phyloP scores from a whole-genome alignment of 1,140 invertebrate species.

The Leptinotarsa texana region DNA sequence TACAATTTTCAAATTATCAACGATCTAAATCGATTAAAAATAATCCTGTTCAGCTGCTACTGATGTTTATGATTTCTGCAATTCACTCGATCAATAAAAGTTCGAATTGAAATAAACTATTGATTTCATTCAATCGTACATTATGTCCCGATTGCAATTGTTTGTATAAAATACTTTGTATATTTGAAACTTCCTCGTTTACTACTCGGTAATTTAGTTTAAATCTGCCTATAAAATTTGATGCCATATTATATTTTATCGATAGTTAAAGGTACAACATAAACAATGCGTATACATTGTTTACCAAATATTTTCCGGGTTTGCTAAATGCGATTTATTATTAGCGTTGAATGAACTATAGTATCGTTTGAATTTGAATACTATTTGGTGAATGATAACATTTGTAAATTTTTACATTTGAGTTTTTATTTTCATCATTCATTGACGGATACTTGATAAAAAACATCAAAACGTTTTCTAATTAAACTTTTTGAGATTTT shows the following conservation, averaged over 20 bases:
- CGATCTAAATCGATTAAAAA: no score
- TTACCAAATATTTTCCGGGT: constrained; percentile 8
- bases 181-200: constrained; percentile 23
- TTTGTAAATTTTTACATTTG: no score
- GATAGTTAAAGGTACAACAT: constrained; percentile 21
- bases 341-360: background rate
- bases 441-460: no score
- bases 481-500: no score
- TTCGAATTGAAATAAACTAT: background rate
- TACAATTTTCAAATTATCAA: no score
- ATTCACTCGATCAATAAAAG: background rate
- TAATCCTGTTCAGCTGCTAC: background rate
- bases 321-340: background rate
- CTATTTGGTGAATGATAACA: no score
- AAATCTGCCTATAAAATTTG: constrained; percentile 24
- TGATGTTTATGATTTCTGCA: background rate
- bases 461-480: no score
- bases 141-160: constrained; percentile 4
- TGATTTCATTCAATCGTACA: background rate
- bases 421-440: no score
- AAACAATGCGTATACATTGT: constrained; percentile 24
- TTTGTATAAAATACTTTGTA: constrained; percentile 28
- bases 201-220: constrained; percentile 26
- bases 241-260: constrained; percentile 28
- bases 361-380: no score